Conservation (phyloP, 2,797 vertebrate species). For the Fistularia commersonii region DNA sequence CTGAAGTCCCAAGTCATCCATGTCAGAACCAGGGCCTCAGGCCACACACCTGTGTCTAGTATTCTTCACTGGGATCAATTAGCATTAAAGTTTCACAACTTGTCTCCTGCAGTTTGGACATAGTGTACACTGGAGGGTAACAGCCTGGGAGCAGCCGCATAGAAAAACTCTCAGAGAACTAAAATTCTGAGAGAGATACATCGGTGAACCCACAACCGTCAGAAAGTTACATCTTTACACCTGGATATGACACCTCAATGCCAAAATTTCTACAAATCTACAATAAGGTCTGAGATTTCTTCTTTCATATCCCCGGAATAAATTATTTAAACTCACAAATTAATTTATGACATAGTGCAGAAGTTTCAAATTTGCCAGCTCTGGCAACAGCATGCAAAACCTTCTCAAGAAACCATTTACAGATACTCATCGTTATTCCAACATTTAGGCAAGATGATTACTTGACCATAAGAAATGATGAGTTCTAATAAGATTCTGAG, state of each 20-base stretch:
- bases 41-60: slow-evolving; percentile 77
- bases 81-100: slow-evolving; percentile 74
- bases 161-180: slow-evolving; percentile 34
- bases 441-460: background rate
- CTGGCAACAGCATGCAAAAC: too few relatives aligned
- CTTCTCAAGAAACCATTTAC: background rate
- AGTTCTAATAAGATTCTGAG: slow-evolving; percentile 8
- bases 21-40: slow-evolving; percentile 60
- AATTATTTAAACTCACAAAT: slow-evolving; percentile 5
- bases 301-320: background rate
- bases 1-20: slow-evolving; percentile 56
- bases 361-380: too few relatives aligned
- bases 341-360: too few relatives aligned
- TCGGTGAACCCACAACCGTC: slow-evolving; percentile 1
- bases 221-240: too few relatives aligned
- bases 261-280: background rate
- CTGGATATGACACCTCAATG: background rate
- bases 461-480: slow-evolving; percentile 16
- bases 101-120: slow-evolving; percentile 51
- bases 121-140: slow-evolving; percentile 61
- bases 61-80: slow-evolving; percentile 79
- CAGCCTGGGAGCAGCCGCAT: slow-evolving; percentile 47
- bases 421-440: slow-evolving; percentile 17
- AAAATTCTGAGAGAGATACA: slow-evolving; percentile 31
- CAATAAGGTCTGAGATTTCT: background rate